Evolutionary conservation across 2,113 vertebrate genomes (phyloP).

Genomic region (Tor tambroides): DNA sequence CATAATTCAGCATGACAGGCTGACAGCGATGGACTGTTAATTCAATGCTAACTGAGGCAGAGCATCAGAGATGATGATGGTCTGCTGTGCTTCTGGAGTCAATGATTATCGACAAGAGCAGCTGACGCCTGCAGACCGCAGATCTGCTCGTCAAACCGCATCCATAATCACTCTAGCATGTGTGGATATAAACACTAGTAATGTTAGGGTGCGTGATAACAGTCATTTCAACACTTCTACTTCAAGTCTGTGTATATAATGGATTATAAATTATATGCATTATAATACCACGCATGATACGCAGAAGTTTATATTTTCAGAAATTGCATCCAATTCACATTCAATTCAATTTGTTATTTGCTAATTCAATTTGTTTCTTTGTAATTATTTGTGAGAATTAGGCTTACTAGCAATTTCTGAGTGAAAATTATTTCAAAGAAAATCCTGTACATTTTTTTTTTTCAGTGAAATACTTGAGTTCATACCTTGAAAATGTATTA

Average conservation of each 20-base stretch:
- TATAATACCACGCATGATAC: neutral
- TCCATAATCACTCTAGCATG: neutral
- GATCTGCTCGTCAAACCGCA: neutral
- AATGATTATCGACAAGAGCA: neutral
- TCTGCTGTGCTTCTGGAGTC: neutral
- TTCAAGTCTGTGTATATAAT: neutral
- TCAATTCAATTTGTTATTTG: too few species aligned
- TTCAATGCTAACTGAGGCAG: neutral
- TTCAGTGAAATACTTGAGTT: too few species aligned
- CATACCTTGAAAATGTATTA: too few species aligned
- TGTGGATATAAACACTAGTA: neutral
- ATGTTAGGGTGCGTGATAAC: neutral
- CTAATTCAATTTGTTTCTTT: too few species aligned
- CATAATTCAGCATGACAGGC: neutral
- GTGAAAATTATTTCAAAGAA: too few species aligned
- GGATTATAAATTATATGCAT: neutral
- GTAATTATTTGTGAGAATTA: too few species aligned
- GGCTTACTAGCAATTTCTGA: too few species aligned
- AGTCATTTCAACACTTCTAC: neutral
- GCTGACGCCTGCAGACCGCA: neutral
- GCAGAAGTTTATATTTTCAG: neutral
- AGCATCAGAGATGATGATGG: neutral
- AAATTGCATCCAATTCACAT: neutral
- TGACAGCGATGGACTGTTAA: neutral
- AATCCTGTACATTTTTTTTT: neutral